Evolutionary conservation across 2,888 invertebrate genomes (phyloP).

Genomic region (Diaphora mendica): DNA sequence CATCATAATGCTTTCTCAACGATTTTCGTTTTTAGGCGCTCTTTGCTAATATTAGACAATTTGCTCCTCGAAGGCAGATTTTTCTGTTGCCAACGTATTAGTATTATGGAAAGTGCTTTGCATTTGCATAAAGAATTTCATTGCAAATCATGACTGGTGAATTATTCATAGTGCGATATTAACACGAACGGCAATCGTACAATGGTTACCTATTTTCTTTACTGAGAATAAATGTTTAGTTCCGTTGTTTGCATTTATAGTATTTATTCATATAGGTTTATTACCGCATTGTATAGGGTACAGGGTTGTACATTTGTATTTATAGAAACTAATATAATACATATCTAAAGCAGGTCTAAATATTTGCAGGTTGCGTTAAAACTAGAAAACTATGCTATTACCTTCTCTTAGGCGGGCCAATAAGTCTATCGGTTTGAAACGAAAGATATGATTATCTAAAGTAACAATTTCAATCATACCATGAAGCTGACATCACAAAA

Average conservation of each 20-base stretch:
- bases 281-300: background rate
- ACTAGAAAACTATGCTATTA: background rate
- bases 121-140: constrained; percentile 62
- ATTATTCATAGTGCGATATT: constrained; percentile 75
- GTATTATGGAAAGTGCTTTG: constrained; percentile 66
- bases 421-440: background rate
- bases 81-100: constrained; percentile 45
- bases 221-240: constrained; percentile 58
- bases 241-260: constrained; percentile 45
- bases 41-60: constrained; percentile 29
- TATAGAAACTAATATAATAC: background rate
- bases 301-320: background rate
- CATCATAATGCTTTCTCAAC: constrained; percentile 27
- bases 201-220: constrained; percentile 73
- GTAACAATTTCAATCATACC: background rate
- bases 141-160: constrained; percentile 64
- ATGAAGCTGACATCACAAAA: background rate
- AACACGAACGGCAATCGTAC: constrained; percentile 58
- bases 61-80: constrained; percentile 31
- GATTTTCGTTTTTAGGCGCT: constrained; percentile 38
- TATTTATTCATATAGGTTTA: constrained; percentile 36
- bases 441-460: background rate
- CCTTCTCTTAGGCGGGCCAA: background rate
- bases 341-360: background rate
- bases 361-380: background rate